These are phyloP conservation scores for Phoeniculus purpureus DNA, from an alignment of 2,797 vertebrate genomes.

Conservation along the genomic window DNA sequence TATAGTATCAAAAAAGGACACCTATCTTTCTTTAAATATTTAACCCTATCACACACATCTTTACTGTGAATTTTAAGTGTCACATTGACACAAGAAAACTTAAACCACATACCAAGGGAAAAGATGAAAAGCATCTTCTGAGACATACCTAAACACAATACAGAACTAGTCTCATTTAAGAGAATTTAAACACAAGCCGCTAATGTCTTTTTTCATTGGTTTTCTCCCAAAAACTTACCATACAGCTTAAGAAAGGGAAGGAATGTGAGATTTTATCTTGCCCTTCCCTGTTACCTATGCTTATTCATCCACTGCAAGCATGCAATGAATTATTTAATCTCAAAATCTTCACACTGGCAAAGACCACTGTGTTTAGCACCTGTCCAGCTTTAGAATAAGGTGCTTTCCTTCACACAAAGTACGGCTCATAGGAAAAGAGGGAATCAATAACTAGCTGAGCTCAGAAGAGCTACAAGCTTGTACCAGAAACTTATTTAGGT, in stretches of 20 bases:
- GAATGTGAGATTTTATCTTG: background rate
- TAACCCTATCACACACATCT: constrained; percentile 1
- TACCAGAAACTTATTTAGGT: background rate
- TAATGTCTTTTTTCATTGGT: background rate
- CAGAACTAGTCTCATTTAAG: background rate
- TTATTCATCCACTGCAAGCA: background rate
- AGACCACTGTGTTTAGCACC: background rate
- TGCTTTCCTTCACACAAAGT: background rate
- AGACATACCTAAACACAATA: background rate
- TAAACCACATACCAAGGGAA: background rate
- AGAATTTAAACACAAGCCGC: background rate
- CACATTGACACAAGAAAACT: background rate
- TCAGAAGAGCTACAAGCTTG: background rate
- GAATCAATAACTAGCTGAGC: background rate
- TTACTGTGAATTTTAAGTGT: background rate
- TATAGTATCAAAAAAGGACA: background rate
- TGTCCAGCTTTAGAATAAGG: background rate
- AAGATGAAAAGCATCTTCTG: background rate
- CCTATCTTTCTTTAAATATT: background rate
- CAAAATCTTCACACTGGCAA: background rate
- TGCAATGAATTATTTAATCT: background rate
- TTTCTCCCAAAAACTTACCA: background rate
- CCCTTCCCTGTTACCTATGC: background rate
- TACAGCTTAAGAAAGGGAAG: background rate
- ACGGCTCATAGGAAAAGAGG: background rate